Evolutionary conservation across 2,113 vertebrate species (phyloP).

Genomic region (Oreochromis niloticus): DNA sequence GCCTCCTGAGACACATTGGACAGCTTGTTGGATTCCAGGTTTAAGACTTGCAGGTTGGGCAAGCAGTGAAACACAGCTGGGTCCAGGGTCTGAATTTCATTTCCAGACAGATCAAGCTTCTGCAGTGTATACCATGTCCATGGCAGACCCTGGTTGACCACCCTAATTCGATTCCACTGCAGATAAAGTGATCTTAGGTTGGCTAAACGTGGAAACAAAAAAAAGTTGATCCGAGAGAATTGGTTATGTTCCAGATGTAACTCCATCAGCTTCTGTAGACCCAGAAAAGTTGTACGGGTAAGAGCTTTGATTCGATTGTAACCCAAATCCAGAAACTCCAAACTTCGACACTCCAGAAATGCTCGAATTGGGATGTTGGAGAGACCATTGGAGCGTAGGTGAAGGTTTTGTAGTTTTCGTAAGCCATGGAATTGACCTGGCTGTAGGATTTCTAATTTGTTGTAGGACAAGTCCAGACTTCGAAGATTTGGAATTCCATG

Average conservation of each 20-base stretch:
- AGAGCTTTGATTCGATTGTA: conserved; percentile 94
- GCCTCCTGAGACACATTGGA: conserved; percentile 95
- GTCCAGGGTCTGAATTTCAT: conserved; percentile 90
- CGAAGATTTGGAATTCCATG: conserved; percentile 94
- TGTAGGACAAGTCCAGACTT: conserved; percentile 96
- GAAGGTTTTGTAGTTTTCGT: conserved; percentile 91
- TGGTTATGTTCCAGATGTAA: conserved; percentile 98
- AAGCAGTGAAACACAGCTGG: conserved; percentile 94
- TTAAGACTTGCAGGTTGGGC: conserved; percentile 93
- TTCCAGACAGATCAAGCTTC: conserved; percentile 96
- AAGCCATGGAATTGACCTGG: conserved; percentile 93
- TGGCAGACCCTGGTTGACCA: conserved; percentile 90
- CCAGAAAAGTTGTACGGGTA: conserved; percentile 92
- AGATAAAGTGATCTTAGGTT: conserved; percentile 92
- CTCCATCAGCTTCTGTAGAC: conserved; percentile 90
- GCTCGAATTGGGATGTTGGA: conserved; percentile 89
- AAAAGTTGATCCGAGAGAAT: conserved; percentile 97
- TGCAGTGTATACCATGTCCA: conserved; percentile 98
- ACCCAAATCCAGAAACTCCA: conserved; percentile 95
- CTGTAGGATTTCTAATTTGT: conserved; percentile 90
- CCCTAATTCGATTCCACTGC: conserved; percentile 96
- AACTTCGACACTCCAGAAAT: conserved; percentile 93
- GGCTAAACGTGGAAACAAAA: conserved; percentile 93
- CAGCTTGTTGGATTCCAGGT: conserved; percentile 97
- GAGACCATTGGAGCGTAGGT: conserved; percentile 90